Conservation (phyloP, 2,888 invertebrate species). For the Eupithecia vulgata region DNA sequence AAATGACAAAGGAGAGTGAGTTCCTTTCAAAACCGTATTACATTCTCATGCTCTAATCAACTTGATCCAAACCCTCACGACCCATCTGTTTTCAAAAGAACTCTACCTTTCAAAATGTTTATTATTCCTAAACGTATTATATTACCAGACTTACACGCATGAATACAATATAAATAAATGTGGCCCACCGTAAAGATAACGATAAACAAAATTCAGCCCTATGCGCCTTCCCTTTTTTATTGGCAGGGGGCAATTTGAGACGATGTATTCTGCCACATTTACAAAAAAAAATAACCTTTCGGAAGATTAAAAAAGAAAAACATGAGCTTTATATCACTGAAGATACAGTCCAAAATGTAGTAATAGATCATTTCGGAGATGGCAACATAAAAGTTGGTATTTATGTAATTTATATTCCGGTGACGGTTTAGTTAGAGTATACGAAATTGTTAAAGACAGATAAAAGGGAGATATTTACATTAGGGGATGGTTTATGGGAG, state of each 20-base stretch:
- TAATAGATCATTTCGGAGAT: slow-evolving; percentile 33
- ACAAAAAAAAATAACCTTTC: slow-evolving; percentile 47
- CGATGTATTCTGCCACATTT: slow-evolving; percentile 75
- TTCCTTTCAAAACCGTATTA: slow-evolving; percentile 36
- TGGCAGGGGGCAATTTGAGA: slow-evolving; percentile 82
- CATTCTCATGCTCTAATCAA: slow-evolving; percentile 42
- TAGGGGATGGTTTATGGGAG: slow-evolving; percentile 77
- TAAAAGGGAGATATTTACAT: slow-evolving; percentile 81
- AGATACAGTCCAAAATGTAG: slow-evolving; percentile 48
- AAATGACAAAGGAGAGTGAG: slow-evolving; percentile 26
- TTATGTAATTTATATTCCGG: slow-evolving; percentile 78
- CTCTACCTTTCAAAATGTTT: slow-evolving; percentile 68
- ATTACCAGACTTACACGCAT: slow-evolving; percentile 76
- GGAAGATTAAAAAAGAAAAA: slow-evolving; percentile 31
- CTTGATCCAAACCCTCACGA: slow-evolving; percentile 42
- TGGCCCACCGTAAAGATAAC: slow-evolving; percentile 80
- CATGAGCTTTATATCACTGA: slow-evolving; percentile 39
- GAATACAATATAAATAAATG: slow-evolving; percentile 78
- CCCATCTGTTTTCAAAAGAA: slow-evolving; percentile 49
- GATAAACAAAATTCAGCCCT: slow-evolving; percentile 82
- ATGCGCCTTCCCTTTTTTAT: slow-evolving; percentile 80
- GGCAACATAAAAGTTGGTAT: slow-evolving; percentile 53
- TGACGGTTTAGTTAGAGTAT: slow-evolving; percentile 81
- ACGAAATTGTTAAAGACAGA: slow-evolving; percentile 83
- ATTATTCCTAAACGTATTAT: slow-evolving; percentile 74